Percentiles rank a stretch among this genome's conserved stretches.
phyloP scores from a whole-genome alignment of 2,113 vertebrate species.

The Cynopterus brachyotis region DNA sequence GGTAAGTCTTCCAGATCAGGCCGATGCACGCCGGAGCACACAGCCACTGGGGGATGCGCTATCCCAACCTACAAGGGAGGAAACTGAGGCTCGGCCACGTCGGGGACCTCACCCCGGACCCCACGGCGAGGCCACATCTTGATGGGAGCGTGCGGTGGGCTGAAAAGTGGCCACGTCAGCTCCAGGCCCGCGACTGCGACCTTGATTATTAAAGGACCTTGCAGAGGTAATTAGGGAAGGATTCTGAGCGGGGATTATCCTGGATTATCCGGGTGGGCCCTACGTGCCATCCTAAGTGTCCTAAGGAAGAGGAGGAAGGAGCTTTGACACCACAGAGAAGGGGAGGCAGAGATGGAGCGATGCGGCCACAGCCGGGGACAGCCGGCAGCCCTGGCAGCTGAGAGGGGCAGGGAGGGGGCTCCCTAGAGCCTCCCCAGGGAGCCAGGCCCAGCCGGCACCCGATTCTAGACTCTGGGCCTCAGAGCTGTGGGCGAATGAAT shows the following conservation, averaged over 20 bases:
- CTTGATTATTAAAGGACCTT: neutral
- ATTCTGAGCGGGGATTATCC: neutral
- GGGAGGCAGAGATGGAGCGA: rapidly evolving
- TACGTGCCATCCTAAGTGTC: neutral
- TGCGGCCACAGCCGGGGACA: rapidly evolving
- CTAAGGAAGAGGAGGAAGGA: neutral
- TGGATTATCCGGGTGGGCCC: neutral
- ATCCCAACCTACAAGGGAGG: neutral
- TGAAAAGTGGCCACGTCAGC: neutral
- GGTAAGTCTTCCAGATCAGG: neutral
- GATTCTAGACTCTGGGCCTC: neutral
- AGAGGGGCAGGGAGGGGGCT: neutral
- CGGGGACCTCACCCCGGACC: neutral
- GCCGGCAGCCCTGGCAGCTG: too few relatives aligned
- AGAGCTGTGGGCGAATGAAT: neutral
- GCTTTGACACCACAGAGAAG: neutral
- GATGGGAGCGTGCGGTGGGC: rapidly evolving
- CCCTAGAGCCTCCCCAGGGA: neutral
- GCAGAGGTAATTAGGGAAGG: neutral
- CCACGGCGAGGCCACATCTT: neutral
- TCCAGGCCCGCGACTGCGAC: neutral
- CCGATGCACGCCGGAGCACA: rapidly evolving
- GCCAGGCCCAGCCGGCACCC: rapidly evolving
- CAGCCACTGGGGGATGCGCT: rapidly evolving
- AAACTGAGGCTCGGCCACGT: neutral